A percentile compares a stretch with the other conserved stretches of the same genome.
These are phyloP conservation scores for Oreochromis niloticus DNA, from an alignment of 2,113 vertebrate genomes.

Conservation along the genomic window DNA sequence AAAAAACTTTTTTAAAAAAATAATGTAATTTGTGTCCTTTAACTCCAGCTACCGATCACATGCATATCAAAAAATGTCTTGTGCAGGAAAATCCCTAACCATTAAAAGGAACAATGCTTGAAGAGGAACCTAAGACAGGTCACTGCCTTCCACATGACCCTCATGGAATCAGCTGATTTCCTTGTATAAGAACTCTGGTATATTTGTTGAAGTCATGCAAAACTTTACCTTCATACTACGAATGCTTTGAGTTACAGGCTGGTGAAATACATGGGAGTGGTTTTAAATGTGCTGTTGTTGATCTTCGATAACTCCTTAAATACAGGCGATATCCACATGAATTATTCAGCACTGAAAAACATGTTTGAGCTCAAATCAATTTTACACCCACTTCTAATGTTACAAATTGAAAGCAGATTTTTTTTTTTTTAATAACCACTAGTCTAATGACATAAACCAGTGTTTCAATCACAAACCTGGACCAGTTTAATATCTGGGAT, in stretches of 20 bases:
- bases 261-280: too few species aligned
- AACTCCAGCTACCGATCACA: neutral
- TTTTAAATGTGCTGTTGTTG: too few species aligned
- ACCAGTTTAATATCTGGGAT: neutral
- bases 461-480: neutral
- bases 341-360: neutral
- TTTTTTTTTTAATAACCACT: neutral
- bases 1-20: rapidly evolving
- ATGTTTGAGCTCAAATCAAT: neutral
- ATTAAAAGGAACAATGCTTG: neutral
- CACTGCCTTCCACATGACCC: neutral
- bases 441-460: neutral
- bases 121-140: neutral
- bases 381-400: neutral
- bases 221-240: too few species aligned
- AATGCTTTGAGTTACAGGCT: too few species aligned
- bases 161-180: neutral
- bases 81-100: neutral
- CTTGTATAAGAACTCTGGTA: neutral
- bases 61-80: rapidly evolving
- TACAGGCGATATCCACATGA: neutral
- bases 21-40: neutral
- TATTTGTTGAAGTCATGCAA: too few species aligned
- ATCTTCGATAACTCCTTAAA: neutral
- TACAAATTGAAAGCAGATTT: neutral